phyloP scores from a whole-genome alignment of 1,140 invertebrate genomes.

The Aphelenchoides fujianensis region DNA sequence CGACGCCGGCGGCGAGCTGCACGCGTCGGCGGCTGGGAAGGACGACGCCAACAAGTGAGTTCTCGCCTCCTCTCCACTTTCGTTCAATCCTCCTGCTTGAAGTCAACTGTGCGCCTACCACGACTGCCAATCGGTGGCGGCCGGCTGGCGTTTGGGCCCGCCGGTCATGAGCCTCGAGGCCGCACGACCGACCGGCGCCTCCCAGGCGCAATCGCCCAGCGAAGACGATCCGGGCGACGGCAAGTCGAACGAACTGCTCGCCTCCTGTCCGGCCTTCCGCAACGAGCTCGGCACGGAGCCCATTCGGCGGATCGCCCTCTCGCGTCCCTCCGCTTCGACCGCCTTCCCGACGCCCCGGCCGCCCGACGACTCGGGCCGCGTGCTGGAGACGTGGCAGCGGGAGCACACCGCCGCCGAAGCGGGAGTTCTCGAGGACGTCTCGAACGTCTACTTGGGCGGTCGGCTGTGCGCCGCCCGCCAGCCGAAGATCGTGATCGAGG shows the following conservation, averaged over 20 bases:
- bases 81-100: conserved; percentile 41
- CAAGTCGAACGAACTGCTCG: conserved; percentile 57
- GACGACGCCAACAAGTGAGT: conserved; percentile 9
- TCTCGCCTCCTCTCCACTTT: too few species aligned
- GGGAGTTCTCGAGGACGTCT: conserved; percentile 61
- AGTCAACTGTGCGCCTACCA: conserved; percentile 58
- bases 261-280: conserved; percentile 57
- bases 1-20: neutral
- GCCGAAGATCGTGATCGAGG: conserved; percentile 59
- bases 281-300: conserved; percentile 61
- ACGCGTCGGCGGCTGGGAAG: neutral
- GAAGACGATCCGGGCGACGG: conserved; percentile 62
- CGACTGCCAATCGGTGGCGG: conserved; percentile 56
- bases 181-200: conserved; percentile 55
- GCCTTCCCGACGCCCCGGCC: neutral
- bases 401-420: conserved; percentile 58
- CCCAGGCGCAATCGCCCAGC: conserved; percentile 54
- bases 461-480: conserved; percentile 57
- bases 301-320: conserved; percentile 52
- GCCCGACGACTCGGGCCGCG: neutral
- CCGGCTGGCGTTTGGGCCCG: conserved; percentile 55
- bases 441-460: conserved; percentile 61
- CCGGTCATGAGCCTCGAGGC: conserved; percentile 47
- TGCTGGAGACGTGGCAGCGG: conserved; percentile 58
- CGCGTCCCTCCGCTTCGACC: conserved; percentile 28